phyloP scores from a whole-genome alignment of 2,113 vertebrate genomes.

The Nothobranchius kuhntae region DNA sequence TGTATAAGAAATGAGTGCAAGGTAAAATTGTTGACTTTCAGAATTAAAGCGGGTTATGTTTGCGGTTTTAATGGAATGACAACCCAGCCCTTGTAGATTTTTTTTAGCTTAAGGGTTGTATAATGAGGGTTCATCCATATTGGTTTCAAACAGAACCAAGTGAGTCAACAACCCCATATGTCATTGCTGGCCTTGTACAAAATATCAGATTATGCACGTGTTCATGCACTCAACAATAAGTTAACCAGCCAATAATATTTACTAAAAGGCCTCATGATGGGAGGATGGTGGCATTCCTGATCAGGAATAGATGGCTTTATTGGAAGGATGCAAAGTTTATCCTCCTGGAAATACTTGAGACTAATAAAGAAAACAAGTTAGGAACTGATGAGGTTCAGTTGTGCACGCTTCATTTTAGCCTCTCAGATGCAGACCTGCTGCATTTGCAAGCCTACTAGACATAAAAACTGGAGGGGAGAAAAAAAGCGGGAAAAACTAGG shows the following conservation, averaged over 20 bases:
- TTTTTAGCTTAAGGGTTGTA: background rate
- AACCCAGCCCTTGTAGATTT: background rate
- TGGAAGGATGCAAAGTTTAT: background rate
- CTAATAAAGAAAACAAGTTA: conserved; percentile 29
- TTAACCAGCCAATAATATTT: no score
- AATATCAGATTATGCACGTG: no score
- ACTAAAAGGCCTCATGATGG: no score
- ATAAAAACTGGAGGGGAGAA: conserved; percentile 22
- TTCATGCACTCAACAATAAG: background rate
- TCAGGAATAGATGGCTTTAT: background rate
- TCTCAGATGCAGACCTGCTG: conserved; percentile 11
- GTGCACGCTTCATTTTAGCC: conserved; percentile 47
- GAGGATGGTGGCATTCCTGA: background rate
- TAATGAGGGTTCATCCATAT: background rate
- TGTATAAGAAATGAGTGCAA: no score
- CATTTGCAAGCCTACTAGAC: conserved; percentile 21
- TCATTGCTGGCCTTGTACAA: no score
- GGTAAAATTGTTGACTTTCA: no score
- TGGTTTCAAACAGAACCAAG: background rate
- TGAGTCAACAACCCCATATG: background rate
- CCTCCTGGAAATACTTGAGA: background rate
- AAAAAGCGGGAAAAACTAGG: conserved; percentile 67
- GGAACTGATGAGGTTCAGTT: conserved; percentile 27
- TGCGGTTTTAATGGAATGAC: background rate
- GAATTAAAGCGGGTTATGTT: background rate